These are phyloP conservation scores for Pedicia rivosa DNA, from an alignment of 2,888 invertebrate genomes.

Conservation along the genomic window DNA sequence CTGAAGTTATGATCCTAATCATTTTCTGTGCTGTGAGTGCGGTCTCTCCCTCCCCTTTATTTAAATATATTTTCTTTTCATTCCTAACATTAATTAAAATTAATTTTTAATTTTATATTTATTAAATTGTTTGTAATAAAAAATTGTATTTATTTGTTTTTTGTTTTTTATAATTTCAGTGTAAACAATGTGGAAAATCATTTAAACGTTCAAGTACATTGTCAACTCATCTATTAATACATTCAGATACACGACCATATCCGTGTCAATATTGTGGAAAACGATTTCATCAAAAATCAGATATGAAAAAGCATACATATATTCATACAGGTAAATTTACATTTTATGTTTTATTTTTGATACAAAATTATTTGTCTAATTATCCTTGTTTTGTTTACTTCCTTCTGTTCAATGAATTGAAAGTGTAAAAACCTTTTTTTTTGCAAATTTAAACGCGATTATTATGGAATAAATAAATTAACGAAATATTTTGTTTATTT, in stretches of 20 bases:
- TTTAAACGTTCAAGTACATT: constrained; percentile 94
- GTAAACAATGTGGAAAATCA: constrained; percentile 93
- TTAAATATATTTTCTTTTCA: too few relatives aligned
- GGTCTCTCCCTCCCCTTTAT: too few relatives aligned
- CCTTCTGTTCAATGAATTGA: too few relatives aligned
- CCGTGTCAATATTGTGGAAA: constrained; percentile 88
- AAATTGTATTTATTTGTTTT: background rate
- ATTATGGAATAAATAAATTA: too few relatives aligned
- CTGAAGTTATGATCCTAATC: too few relatives aligned
- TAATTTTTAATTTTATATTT: background rate
- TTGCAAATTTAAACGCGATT: too few relatives aligned
- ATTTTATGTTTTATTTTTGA: background rate
- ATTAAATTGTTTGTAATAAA: background rate
- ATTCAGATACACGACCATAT: constrained; percentile 93
- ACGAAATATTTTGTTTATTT: too few relatives aligned
- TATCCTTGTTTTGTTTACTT: too few relatives aligned
- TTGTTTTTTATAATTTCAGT: constrained; percentile 28
- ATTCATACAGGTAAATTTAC: constrained; percentile 68
- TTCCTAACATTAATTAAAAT: background rate
- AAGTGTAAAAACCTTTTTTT: too few relatives aligned
- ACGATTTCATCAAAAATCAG: constrained; percentile 36
- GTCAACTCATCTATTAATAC: constrained; percentile 93
- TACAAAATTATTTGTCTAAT: too few relatives aligned
- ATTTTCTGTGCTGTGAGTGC: too few relatives aligned
- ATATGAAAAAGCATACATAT: constrained; percentile 99